Conservation (phyloP, 2,113 vertebrate genomes). For the Mellivora capensis region DNA sequence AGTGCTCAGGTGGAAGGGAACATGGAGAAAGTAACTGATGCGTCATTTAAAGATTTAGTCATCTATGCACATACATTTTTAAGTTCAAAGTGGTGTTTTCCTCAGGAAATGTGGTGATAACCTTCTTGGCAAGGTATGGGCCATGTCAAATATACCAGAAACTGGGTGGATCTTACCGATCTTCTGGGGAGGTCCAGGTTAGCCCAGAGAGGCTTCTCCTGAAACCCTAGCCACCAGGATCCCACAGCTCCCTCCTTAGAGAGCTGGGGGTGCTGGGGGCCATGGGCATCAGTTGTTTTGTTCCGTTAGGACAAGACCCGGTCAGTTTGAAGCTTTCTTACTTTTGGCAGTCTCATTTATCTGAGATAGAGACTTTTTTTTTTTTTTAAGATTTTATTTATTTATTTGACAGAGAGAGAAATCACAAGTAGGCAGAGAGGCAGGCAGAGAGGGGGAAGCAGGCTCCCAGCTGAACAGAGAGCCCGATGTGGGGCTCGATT, state of each 20-base stretch:
- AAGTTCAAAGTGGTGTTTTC: background rate
- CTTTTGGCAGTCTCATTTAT: background rate
- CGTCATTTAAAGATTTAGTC: background rate
- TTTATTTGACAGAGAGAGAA: too few species aligned
- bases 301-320: background rate
- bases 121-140: background rate
- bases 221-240: background rate
- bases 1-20: background rate
- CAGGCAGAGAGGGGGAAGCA: too few species aligned
- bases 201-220: background rate
- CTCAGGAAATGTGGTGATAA: background rate
- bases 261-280: accelerated
- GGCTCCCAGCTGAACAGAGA: too few species aligned
- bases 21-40: background rate
- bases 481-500: too few species aligned
- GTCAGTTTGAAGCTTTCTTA: background rate
- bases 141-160: background rate
- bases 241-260: background rate
- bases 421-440: too few species aligned
- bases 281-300: background rate
- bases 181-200: background rate
- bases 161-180: background rate
- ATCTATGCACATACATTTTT: background rate
- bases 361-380: background rate
- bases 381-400: too few species aligned